These are phyloP conservation scores for Thamnophis elegans DNA, from an alignment of 2,797 vertebrate species.

Conservation along the genomic window DNA sequence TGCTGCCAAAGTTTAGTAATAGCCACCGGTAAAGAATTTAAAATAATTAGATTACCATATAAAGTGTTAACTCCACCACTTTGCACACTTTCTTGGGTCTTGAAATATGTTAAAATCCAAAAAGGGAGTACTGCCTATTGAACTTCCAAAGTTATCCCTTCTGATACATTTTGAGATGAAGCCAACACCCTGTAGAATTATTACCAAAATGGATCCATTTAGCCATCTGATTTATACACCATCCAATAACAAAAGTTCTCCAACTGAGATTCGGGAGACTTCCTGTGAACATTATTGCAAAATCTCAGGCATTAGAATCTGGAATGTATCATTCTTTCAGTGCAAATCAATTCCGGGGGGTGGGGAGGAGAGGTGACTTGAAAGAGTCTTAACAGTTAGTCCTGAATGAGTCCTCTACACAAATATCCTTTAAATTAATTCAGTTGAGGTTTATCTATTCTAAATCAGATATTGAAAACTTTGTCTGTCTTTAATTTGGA, in stretches of 20 bases:
- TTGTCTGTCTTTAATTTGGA: not conserved
- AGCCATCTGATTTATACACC: not conserved
- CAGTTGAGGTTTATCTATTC: not conserved
- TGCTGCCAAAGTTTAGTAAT: not conserved
- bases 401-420: not conserved
- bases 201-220: not conserved
- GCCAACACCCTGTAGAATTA: not conserved
- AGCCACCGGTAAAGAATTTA: not conserved
- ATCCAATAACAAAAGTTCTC: not conserved
- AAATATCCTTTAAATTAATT: not conserved
- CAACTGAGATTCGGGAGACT: not conserved
- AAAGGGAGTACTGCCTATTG: not conserved
- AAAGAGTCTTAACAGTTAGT: not conserved
- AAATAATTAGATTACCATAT: not conserved
- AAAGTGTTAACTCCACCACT: not conserved
- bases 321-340: not conserved
- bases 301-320: not conserved
- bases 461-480: not conserved
- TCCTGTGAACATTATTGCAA: not conserved
- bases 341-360: not conserved
- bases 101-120: not conserved
- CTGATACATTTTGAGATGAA: not conserved
- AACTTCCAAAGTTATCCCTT: not conserved
- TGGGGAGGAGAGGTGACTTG: not conserved
- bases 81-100: not conserved